Evolutionary conservation across 2,113 vertebrate genomes (phyloP).

Genomic region (Thamnophis sirtalis): DNA sequence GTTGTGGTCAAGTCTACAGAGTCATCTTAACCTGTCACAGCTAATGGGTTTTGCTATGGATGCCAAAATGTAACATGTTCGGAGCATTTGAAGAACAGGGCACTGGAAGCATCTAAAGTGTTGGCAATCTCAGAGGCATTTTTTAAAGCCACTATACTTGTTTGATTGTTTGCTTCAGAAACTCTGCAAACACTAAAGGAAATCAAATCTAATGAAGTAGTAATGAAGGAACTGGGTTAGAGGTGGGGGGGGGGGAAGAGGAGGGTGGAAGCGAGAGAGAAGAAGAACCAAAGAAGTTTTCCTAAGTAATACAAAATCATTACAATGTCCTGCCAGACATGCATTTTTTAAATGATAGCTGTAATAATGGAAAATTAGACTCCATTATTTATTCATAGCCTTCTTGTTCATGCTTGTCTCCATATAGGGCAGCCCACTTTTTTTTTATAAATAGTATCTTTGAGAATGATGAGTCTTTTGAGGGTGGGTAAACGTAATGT

Average conservation of each 20-base stretch:
- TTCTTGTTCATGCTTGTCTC: slow-evolving; percentile 68
- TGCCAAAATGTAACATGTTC: slow-evolving; percentile 60
- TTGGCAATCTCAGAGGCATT: slow-evolving; percentile 36
- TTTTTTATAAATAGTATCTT: slow-evolving; percentile 61
- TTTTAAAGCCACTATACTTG: background rate
- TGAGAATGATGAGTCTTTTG: slow-evolving; percentile 43
- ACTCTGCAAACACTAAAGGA: slow-evolving; percentile 20
- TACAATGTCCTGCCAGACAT: slow-evolving; percentile 66
- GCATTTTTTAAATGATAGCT: slow-evolving; percentile 76
- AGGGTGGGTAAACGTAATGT: background rate
- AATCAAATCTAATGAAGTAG: slow-evolving; percentile 53
- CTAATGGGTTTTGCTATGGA: slow-evolving; percentile 57
- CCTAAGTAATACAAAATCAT: slow-evolving; percentile 71
- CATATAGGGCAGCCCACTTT: slow-evolving; percentile 52
- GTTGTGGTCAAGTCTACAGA: slow-evolving; percentile 49
- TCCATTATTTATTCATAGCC: slow-evolving; percentile 75
- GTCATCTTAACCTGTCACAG: slow-evolving; percentile 62
- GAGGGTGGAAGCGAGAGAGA: background rate
- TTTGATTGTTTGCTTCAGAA: slow-evolving; percentile 23
- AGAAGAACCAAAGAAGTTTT: slow-evolving; percentile 57
- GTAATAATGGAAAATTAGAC: slow-evolving; percentile 76
- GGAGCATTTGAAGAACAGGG: slow-evolving; percentile 55
- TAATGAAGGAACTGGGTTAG: slow-evolving; percentile 49
- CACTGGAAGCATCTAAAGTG: slow-evolving; percentile 45
- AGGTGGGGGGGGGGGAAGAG: background rate